Base-by-base conservation (phyloP, 2,113 vertebrate genomes). In the Nothoprocta perdicaria region DNA sequence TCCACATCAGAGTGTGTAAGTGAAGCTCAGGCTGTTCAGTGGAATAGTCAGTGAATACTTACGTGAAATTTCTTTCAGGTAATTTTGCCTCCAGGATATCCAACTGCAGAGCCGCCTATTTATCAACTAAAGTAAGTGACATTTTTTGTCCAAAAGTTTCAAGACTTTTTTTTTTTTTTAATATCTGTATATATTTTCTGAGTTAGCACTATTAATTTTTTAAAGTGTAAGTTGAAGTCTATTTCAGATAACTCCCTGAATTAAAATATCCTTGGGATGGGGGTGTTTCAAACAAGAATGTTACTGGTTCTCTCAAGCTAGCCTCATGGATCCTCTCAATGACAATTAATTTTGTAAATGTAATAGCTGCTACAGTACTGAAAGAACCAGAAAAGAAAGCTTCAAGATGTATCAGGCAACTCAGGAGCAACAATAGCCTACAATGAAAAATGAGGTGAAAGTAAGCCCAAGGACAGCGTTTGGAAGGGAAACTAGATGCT, bases 121-220 rank as follows among this genome's bases (percentile, higher is more conserved):
- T 99, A 99, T 97, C 99, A 99, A 40, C 97, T 99, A 83, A 99
- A 99, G 99, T 99, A 98, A 98, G 98, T 90, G 72, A 76, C 67
- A 14, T 58, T 90, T 93, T 38, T 95, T 29, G 31, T 63, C 82
- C 21, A 35, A 27, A 65, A 21, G 21, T 48, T 48, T 48, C 48
- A 48, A 48, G 48, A 48, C 18, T 10, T 48, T 19, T 48, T 48
- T 19, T 48, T 48, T 48, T 24, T 65, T 55, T 16, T 33, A 38
- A 67, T 9, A 5, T 74, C 38, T 43, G 3, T 73, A 19, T 52
- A 68, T 63, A 5, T 60, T 88, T 79, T 40, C 35, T 80, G 38
- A 75, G 17, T 92, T 75, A 22, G 26, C 2, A 2, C 12, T 55
- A 10, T 46, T 67, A 79, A 15, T 50, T 68, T 12, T 58, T 89